phyloP scores from a whole-genome alignment of 1,140 invertebrate species.

The Druon quercuslanigerum region DNA sequence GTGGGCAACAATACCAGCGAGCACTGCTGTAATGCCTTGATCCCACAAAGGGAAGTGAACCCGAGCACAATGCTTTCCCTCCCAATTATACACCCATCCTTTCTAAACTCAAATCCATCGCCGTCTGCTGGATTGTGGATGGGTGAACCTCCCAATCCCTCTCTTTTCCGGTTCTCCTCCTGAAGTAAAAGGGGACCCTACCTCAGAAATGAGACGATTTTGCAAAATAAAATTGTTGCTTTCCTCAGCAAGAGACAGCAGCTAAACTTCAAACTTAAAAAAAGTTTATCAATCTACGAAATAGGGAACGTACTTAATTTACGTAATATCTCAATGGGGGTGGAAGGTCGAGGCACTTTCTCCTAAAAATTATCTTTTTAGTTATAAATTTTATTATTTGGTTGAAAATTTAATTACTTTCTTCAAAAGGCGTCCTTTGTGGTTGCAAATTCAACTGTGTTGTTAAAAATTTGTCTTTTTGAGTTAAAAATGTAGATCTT shows the following conservation, averaged over 20 bases:
- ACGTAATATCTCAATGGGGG: too few species aligned
- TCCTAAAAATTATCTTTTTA: too few species aligned
- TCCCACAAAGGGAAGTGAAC: conserved; percentile 63
- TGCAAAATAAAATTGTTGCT: neutral
- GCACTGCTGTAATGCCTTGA: conserved; percentile 60
- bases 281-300: too few species aligned
- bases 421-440: too few species aligned
- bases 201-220: neutral
- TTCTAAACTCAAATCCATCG: neutral
- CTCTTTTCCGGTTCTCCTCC: neutral
- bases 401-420: too few species aligned
- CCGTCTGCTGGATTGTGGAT: neutral
- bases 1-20: conserved; percentile 49
- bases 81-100: conserved; percentile 58
- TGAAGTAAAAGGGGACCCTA: neutral
- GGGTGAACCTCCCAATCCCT: neutral
- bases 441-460: too few species aligned
- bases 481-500: too few species aligned
- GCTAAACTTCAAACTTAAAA: neutral
- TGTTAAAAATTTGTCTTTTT: too few species aligned
- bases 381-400: too few species aligned
- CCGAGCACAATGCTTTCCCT: conserved; percentile 55
- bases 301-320: too few species aligned
- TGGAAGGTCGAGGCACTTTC: too few species aligned
- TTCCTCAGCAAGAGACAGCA: neutral